Evolutionary conservation across 64 coral and sea anemone species (phyloP), one percentile per base, ranked within the genome.

Genomic region (Montipora foliosa): DNA sequence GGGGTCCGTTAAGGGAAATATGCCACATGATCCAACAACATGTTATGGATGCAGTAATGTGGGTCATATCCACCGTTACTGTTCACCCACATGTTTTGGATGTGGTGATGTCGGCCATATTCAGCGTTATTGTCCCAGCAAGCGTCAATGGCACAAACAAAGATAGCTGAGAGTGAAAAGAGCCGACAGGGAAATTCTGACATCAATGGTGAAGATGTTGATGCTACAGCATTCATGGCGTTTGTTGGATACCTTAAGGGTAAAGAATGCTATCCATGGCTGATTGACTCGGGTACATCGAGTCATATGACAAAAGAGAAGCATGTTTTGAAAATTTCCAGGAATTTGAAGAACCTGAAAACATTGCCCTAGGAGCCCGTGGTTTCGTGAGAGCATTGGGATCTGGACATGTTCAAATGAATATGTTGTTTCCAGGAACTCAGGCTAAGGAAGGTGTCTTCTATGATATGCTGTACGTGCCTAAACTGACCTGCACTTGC

Each of bases 271-370:
- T 74, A 44, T 61, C 59, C 20, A 66, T 61, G 52, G 91, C 16
- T 93, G 69, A 87, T 87, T 47, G 91, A 92, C 83, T 92, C 91
- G 37, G 81, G 81, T 10, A 73, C 81, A 22, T 87, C 72, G 4
- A 79, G 82, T 78, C 73, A 87, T 45, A 87, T 78, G 81, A 87
- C 82, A 25, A 93, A 87, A 44, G 55, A 91, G n/a, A 87, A 87
- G 58, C 49, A 78, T 29, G 83, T 37, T 87, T 66, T 87, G 9
- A 78, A 19, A 77, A 52, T 93, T 93, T 77, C 74, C 82, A 84
- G 45, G 22, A 49, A 71, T 84, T 85, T 25, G 53, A 77, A 5
- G 53, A 49, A 21, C 24, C 82, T 24, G 72, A 87, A 77, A 86
- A 87, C 49, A 44, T 93, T 66, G 91, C 74, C 4, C n/a, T 93